Percentiles rank a stretch among this genome's conserved stretches.
phyloP scores from a whole-genome alignment of 2,888 invertebrate genomes.

The Apomyelois bistriatella region DNA sequence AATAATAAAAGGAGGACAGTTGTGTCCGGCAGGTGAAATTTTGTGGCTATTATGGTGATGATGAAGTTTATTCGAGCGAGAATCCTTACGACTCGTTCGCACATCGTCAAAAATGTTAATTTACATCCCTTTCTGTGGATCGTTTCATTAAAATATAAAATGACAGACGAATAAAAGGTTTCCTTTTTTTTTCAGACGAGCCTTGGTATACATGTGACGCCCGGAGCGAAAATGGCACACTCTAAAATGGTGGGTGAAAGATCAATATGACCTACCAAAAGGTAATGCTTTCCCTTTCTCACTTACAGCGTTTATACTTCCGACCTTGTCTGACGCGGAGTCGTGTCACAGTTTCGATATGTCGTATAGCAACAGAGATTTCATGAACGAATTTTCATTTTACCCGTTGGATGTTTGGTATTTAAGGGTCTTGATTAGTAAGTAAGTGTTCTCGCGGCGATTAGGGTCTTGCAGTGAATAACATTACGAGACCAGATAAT shows the following conservation, averaged over 20 bases:
- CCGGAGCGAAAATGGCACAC: conserved; percentile 70
- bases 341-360: conserved; percentile 60
- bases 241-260: conserved; percentile 79
- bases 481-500: conserved; percentile 56
- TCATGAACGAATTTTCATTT: conserved; percentile 55
- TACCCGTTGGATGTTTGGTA: conserved; percentile 37
- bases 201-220: conserved; percentile 67
- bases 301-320: conserved; percentile 28
- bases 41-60: no score
- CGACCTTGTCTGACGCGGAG: conserved; percentile 53
- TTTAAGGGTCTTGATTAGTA: conserved; percentile 41
- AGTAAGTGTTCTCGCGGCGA: conserved; percentile 57
- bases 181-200: conserved; percentile 54
- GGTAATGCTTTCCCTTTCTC: conserved; percentile 50
- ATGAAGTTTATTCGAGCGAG: background rate
- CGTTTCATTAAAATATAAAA: conserved; percentile 73
- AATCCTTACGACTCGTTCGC: conserved; percentile 41
- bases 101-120: conserved; percentile 63
- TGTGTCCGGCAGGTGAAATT: no score
- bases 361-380: conserved; percentile 66
- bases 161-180: conserved; percentile 68
- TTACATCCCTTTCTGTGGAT: conserved; percentile 58
- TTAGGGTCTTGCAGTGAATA: conserved; percentile 61
- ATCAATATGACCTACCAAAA: conserved; percentile 79
- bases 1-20: no score